A percentile compares a stretch with the other conserved stretches of the same genome.
phyloP scores from a whole-genome alignment of 2,113 vertebrate genomes.

The Arizona elegans region DNA sequence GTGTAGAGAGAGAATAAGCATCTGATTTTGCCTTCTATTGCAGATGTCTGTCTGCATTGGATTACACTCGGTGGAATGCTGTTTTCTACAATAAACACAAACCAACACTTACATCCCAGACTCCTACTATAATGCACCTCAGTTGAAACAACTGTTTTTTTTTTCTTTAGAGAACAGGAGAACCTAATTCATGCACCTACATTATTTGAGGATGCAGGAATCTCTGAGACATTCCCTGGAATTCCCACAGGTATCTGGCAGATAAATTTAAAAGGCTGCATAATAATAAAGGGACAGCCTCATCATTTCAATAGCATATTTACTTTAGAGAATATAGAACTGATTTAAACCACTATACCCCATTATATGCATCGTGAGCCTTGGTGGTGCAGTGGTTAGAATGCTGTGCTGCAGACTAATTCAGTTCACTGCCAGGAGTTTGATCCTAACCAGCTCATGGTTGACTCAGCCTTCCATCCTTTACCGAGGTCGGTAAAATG shows the following conservation, averaged over 20 bases:
- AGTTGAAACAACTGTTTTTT: neutral
- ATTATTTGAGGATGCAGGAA: neutral
- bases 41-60: neutral
- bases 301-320: neutral
- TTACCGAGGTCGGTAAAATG: neutral
- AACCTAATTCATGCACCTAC: neutral
- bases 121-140: neutral
- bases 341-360: neutral
- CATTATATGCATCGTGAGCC: neutral
- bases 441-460: neutral
- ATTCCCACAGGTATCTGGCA: neutral
- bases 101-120: neutral
- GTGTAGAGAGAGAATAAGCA: neutral
- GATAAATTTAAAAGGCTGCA: neutral
- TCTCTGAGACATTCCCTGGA: neutral
- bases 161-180: neutral
- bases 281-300: neutral
- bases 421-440: neutral
- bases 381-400: neutral
- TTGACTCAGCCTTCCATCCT: neutral
- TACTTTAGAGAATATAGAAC: neutral
- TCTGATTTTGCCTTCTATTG: neutral
- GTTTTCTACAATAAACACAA: neutral
- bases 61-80: neutral
- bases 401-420: neutral